phyloP scores from a whole-genome alignment of 2,113 vertebrate genomes.

The Picathartes gymnocephalus region DNA sequence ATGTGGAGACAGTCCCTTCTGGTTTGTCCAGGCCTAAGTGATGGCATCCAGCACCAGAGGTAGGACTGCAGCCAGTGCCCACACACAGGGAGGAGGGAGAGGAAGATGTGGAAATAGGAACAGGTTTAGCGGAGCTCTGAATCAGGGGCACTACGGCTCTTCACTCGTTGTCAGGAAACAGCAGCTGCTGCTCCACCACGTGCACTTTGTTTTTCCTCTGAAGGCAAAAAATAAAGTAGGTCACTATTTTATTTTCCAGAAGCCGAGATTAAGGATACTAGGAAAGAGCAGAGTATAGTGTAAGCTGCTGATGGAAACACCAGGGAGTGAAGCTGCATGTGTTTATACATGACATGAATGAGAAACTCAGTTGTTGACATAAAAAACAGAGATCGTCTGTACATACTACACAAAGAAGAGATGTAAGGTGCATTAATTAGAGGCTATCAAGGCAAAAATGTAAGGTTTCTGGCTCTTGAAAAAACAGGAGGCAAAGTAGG shows the following conservation, averaged over 20 bases:
- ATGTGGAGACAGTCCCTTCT: not conserved
- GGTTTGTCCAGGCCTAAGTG: not conserved
- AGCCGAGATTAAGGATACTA: constrained; percentile 53
- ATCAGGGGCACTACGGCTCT: not conserved
- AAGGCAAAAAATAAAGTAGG: constrained; percentile 49
- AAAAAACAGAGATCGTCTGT: not conserved
- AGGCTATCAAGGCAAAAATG: not conserved
- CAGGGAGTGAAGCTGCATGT: not conserved
- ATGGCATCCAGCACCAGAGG: not conserved
- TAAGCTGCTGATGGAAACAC: constrained; percentile 43
- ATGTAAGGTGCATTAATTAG: not conserved
- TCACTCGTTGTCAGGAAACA: not conserved
- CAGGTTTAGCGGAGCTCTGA: not conserved
- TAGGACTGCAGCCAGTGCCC: not conserved
- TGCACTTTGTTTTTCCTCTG: constrained; percentile 9
- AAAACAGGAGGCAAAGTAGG: not conserved
- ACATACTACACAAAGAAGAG: not conserved
- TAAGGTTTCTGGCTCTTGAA: not conserved
- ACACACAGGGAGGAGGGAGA: fast-evolving
- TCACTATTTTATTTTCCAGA: constrained; percentile 51
- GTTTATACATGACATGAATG: not conserved
- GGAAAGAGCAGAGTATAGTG: not conserved
- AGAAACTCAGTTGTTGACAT: not conserved
- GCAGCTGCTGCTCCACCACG: constrained; percentile 20
- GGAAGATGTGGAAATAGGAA: not conserved